A percentile compares a stretch with the other conserved stretches of the same genome.
Conservation (phyloP, 2,797 vertebrate genomes). For the Halcyon leucocephala region DNA sequence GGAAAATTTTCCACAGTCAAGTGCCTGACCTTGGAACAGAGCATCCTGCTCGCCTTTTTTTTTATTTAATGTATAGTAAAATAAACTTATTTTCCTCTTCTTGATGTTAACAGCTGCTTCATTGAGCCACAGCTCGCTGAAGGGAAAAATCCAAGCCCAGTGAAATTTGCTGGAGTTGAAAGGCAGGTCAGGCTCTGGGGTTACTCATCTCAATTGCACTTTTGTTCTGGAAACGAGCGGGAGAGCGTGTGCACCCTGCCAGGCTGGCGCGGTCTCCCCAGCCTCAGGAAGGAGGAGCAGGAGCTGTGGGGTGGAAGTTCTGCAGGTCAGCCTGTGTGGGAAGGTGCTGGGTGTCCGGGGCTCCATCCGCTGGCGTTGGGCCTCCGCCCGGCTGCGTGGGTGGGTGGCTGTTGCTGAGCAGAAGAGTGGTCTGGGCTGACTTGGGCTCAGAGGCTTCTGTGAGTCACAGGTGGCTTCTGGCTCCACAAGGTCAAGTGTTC, state of each 20-base stretch:
- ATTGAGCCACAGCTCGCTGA: accelerated
- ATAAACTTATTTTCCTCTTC: neutral
- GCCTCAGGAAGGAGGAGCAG: neutral
- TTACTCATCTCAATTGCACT: neutral
- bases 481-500: neutral
- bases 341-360: neutral
- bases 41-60: neutral
- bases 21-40: neutral
- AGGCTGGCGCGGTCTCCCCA: accelerated
- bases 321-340: neutral
- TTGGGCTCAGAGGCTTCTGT: neutral
- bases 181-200: neutral
- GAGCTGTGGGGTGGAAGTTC: neutral
- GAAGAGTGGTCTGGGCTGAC: accelerated
- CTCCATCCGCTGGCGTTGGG: neutral
- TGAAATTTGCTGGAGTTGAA: neutral
- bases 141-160: neutral
- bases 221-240: neutral
- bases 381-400: neutral
- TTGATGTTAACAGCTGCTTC: neutral
- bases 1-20: neutral
- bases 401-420: neutral
- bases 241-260: neutral
- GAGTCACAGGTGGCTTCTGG: neutral
- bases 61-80: neutral